phyloP scores from a whole-genome alignment of 1,140 invertebrate genomes.

The Zaprionus capensis region DNA sequence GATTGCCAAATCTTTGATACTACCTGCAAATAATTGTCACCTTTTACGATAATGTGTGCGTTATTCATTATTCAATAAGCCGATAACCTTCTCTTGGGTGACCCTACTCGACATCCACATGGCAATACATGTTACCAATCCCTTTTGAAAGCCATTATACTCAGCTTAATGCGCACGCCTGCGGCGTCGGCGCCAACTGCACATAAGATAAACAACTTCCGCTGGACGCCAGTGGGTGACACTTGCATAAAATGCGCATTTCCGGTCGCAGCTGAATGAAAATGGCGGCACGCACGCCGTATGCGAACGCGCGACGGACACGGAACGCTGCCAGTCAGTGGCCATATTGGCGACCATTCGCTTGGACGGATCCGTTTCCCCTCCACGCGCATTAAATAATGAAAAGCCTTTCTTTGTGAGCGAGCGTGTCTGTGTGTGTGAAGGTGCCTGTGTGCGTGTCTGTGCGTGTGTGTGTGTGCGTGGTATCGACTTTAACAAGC shows the following conservation, averaged over 20 bases:
- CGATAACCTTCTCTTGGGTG: background rate
- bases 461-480: background rate
- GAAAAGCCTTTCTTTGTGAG: slow-evolving; percentile 9
- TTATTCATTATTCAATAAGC: too few species aligned
- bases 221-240: slow-evolving; percentile 46
- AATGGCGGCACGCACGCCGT: slow-evolving; percentile 47
- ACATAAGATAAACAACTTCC: slow-evolving; percentile 62
- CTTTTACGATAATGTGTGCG: too few species aligned
- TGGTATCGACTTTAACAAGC: slow-evolving; percentile 9
- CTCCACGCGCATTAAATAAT: slow-evolving; percentile 27
- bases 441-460: background rate
- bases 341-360: slow-evolving; percentile 46
- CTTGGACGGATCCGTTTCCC: background rate
- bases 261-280: slow-evolving; percentile 50
- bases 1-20: too few species aligned
- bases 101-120: background rate
- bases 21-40: too few species aligned
- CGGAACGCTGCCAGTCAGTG: slow-evolving; percentile 28
- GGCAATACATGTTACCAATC: background rate
- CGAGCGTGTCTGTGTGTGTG: background rate
- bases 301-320: slow-evolving; percentile 15
- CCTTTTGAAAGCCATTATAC: background rate
- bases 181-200: slow-evolving; percentile 13
- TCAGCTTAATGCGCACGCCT: background rate
- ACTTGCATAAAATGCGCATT: slow-evolving; percentile 64